A percentile compares a stretch with the other conserved stretches of the same genome.
Evolutionary conservation across 1,140 invertebrate genomes (phyloP).

Genomic region (Linepithema humile): DNA sequence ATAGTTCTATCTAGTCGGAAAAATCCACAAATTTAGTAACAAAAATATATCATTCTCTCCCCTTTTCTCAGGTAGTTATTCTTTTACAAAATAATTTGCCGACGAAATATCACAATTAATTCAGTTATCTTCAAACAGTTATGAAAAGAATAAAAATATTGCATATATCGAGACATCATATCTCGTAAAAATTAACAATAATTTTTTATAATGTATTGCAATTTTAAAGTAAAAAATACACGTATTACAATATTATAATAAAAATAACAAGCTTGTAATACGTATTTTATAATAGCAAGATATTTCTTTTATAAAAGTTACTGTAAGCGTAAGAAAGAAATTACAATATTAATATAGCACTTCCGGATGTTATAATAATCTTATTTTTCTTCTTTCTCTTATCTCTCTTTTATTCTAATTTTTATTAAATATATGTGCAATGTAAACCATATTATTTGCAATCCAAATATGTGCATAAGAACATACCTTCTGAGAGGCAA

Average conservation of each 20-base stretch:
- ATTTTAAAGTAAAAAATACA: not conserved
- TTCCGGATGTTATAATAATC: not conserved
- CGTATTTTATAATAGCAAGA: not conserved
- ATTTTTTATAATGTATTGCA: not conserved
- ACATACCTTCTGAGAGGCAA: not conserved
- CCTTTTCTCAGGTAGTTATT: not conserved
- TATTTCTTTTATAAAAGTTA: not conserved
- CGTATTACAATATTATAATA: not conserved
- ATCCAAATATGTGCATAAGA: not conserved
- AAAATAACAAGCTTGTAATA: not conserved
- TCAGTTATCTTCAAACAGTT: not conserved
- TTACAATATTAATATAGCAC: not conserved
- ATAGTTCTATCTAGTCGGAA: conserved; percentile 32
- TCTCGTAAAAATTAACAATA: not conserved
- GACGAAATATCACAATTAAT: not conserved
- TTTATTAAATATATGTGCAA: not conserved
- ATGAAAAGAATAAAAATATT: not conserved
- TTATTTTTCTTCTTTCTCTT: not conserved
- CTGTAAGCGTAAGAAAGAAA: not conserved
- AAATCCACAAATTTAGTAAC: conserved; percentile 40
- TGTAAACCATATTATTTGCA: not conserved
- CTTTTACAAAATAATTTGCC: not conserved
- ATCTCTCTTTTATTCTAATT: not conserved
- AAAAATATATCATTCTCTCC: conserved; percentile 15
- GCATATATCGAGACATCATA: not conserved